Evolutionary conservation across 2,113 vertebrate genomes (phyloP), one percentile per base, ranked within the genome.

Genomic region (Erythrolamprus reginae): DNA sequence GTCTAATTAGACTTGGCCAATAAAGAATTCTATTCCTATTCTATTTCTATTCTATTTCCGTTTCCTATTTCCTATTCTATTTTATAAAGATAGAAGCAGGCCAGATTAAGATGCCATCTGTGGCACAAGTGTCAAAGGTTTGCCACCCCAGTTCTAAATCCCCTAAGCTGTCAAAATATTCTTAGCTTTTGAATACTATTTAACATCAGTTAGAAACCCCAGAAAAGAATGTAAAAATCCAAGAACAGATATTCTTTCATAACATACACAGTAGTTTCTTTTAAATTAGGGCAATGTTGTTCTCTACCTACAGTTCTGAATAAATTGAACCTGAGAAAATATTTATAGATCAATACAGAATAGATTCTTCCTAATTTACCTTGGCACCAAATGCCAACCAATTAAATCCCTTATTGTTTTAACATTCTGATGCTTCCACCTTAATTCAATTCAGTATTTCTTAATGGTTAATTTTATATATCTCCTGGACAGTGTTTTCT

Each of bases 401-500:
- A 26, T 48, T 45, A 12, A 24, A 47, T 61, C 12, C 10, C 61
- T n/a, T 26, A 33, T 5, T 12, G 4, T 23, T 48, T 4, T 61
- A 19, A 33, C 24, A 33, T 61, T 55, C 65, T 84, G 77, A 45
- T 28, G 9, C 10, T 91, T 84, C 52, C 89, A 26, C 88, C 92
- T 52, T 28, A 10, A 83, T 33, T 21, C 3, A 24, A 50, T 82
- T 38, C 0, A 17, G 58, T 52, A 89, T 47, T 70, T 89, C 26
- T 88, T 92, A 61, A 93, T 53, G 87, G 28, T 83, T 82, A 89
- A 84, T 47, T 58, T 91, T 52, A 52, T 9, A 0, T 93, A 38
- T 86, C 93, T 93, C 86, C 55, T 93, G 7, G 24, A 50, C 93
- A 99, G 99, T 84, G 98, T 98, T 10, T 99, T 99, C 96, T 96